Conservation (phyloP, 37 sponge, comb jelly and placozoan species). For the Ianthella basta region DNA sequence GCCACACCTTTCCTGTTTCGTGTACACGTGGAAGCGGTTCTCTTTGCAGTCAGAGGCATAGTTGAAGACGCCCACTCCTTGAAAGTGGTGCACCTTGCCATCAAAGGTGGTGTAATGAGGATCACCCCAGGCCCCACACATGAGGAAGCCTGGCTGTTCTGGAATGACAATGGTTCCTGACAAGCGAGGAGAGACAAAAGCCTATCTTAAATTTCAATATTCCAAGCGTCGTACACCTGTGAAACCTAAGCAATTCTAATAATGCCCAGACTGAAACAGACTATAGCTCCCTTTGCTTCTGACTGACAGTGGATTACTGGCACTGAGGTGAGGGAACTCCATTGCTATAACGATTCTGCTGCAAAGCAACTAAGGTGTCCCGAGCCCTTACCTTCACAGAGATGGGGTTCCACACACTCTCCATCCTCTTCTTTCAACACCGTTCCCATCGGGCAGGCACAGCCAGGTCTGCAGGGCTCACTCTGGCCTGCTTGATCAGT, state of each 20-base stretch:
- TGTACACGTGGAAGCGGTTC: neutral
- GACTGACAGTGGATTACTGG: neutral
- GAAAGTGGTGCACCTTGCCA: neutral
- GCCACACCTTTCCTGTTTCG: neutral
- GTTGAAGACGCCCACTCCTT: neutral
- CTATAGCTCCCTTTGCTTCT: neutral
- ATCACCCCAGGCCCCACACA: slow-evolving; percentile 24
- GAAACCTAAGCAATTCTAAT: too few relatives aligned
- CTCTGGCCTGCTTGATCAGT: neutral
- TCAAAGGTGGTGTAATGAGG: slow-evolving; percentile 26
- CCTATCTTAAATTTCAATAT: too few relatives aligned
- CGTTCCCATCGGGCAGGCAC: slow-evolving; percentile 7
- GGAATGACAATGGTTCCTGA: too few relatives aligned
- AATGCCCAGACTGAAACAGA: neutral
- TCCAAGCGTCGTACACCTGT: too few relatives aligned
- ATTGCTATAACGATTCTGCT: too few relatives aligned
- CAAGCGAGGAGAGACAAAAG: too few relatives aligned
- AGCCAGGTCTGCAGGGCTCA: neutral
- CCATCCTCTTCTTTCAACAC: neutral
- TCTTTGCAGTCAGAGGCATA: neutral
- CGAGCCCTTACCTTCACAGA: too few relatives aligned
- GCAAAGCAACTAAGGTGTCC: too few relatives aligned
- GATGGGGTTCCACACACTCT: neutral
- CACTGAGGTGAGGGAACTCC: too few relatives aligned
- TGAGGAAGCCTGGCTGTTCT: too few relatives aligned